Base-by-base conservation (phyloP, 2,888 invertebrate genomes). In the Elaeidobius kamerunicus region DNA sequence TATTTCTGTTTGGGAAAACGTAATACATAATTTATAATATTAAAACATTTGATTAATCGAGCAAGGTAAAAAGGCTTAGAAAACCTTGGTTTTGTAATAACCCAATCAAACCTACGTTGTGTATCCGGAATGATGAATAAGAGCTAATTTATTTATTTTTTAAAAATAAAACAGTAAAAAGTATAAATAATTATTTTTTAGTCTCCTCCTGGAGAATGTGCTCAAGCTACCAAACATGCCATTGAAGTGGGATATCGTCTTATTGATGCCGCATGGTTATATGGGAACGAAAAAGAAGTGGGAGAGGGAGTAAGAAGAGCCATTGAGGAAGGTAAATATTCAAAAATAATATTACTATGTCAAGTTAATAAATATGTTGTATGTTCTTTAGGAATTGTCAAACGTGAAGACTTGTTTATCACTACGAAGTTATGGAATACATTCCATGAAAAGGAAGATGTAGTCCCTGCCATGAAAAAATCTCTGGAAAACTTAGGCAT, bases 341-440 rank as follows among this genome's bases (percentile, higher is more conserved):
- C 0, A 74, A 89, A 40, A 73, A 75, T 1, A 78, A 77, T 3
- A 86, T 86, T 67, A 78, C 88, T 41, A 15, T 42, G 5, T 18
- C 12, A 18, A 19, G 2, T 14, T 3, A 17, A 16, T 18, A 7
- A 34, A 32, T 34, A 38, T 39, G 18, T 32, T 12, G 16, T 32
- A 28, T 39, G 1, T 30, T 15, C 12, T 39, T 7, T 14, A 54
- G 54, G 61, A 11, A 55, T 59, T 3, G 79, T 89, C 0, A 85
- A 81, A 61, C 78, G 89, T 11, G 82, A 84, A 62, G 83, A 85
- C 15, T 69, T 89, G 0, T 88, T 87, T 68, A 76, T 88, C 56
- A 34, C 53, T 3, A 86, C 86, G 42, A 89, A 92, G 79, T 71
- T 91, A 2, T 94, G 94, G 93, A 91, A 92, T 75, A 92, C 90